These are phyloP conservation scores for Eucidaris tribuloides DNA, from an alignment of 35 echinoderm and acorn worm species.

Conservation along the genomic window DNA sequence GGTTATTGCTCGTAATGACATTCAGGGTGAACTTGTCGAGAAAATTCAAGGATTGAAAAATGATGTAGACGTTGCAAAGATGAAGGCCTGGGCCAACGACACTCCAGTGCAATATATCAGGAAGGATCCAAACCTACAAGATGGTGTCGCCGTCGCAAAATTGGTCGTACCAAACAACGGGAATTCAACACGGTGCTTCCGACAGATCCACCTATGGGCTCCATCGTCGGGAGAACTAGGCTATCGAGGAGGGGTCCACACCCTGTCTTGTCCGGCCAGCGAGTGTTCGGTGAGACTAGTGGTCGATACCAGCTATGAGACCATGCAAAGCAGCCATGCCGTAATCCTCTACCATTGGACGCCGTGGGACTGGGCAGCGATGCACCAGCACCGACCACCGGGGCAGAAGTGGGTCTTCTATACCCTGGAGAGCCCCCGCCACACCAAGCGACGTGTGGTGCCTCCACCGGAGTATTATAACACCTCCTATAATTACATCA, in stretches of 20 bases:
- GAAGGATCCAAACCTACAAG: no score
- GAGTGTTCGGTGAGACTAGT: not conserved
- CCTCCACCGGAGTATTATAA: slow-evolving; percentile 10
- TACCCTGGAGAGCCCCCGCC: slow-evolving; percentile 64
- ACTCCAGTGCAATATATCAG: no score
- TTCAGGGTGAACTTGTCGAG: no score
- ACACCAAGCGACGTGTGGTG: slow-evolving; percentile 47
- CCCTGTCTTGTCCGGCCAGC: not conserved
- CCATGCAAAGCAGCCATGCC: slow-evolving; percentile 46
- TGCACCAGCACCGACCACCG: not conserved
- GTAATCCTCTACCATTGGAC: slow-evolving; percentile 63
- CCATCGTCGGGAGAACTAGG: not conserved
- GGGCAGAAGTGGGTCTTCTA: slow-evolving; percentile 81
- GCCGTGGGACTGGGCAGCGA: slow-evolving; percentile 39
- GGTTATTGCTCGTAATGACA: no score
- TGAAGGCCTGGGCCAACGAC: no score
- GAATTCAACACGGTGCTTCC: not conserved
- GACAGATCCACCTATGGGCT: not conserved
- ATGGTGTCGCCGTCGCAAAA: no score
- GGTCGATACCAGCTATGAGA: not conserved
- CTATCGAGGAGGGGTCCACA: not conserved
- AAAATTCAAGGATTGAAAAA: no score
- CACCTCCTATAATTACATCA: slow-evolving; percentile 35
- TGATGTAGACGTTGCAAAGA: no score
- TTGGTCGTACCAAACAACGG: no score